Evolutionary conservation across 2,888 invertebrate genomes (phyloP).

Genomic region (Polydrusus tereticollis): DNA sequence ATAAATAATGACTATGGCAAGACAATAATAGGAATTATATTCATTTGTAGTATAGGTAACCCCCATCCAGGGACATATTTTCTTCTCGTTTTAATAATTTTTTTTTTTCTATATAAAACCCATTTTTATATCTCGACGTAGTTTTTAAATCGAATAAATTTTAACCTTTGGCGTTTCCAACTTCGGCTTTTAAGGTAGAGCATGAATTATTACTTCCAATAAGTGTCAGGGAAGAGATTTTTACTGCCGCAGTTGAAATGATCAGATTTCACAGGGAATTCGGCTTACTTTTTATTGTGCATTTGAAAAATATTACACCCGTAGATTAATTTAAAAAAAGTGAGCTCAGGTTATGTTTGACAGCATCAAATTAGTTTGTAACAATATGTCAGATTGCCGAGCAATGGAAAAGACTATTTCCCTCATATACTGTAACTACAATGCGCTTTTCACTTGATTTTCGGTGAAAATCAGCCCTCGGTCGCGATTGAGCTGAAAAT

Average conservation of each 20-base stretch:
- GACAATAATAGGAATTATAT: too few species aligned
- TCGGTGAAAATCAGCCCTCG: too few species aligned
- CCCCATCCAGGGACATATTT: too few species aligned
- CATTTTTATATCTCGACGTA: constrained; percentile 58
- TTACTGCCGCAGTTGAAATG: constrained; percentile 27
- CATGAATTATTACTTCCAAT: constrained; percentile 43
- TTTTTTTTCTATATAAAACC: not conserved
- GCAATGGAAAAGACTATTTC: too few species aligned
- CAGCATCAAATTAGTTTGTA: too few species aligned
- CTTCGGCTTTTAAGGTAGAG: constrained; percentile 77
- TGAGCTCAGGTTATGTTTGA: too few species aligned
- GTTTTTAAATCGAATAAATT: constrained; percentile 79
- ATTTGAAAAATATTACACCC: not conserved
- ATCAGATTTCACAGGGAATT: constrained; percentile 6
- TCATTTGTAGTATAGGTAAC: too few species aligned
- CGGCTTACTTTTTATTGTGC: not conserved
- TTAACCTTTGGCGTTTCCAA: constrained; percentile 78
- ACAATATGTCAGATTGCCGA: too few species aligned
- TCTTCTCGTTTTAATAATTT: not conserved
- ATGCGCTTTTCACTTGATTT: too few species aligned
- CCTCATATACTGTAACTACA: too few species aligned
- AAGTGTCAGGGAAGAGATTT: constrained; percentile 40
- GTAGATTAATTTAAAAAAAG: not conserved
- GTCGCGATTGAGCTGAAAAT: too few species aligned
- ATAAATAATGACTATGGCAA: too few species aligned